phyloP scores from a whole-genome alignment of 2,113 vertebrate species.

The Tamias sibiricus region DNA sequence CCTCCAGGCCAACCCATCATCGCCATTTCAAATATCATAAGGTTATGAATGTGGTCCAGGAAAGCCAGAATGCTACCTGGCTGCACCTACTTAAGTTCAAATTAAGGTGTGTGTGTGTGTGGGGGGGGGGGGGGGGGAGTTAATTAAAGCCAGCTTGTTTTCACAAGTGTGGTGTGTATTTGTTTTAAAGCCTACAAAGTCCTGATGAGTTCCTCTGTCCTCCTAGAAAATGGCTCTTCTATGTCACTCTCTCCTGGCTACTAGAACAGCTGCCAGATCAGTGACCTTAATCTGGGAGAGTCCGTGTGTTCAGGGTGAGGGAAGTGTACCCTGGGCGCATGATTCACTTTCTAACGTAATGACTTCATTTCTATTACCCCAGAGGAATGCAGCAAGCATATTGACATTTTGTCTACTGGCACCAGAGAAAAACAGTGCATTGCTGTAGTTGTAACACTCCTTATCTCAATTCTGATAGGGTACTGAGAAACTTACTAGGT shows the following conservation, averaged over 20 bases:
- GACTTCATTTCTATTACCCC: constrained; percentile 67
- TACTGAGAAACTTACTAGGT: not conserved
- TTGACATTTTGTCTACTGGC: constrained; percentile 52
- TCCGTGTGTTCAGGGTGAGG: constrained; percentile 57
- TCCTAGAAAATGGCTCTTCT: not conserved
- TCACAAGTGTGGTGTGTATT: not conserved
- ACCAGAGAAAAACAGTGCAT: constrained; percentile 19
- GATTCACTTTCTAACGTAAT: constrained; percentile 63
- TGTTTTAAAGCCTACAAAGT: not conserved
- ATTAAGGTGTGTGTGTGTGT: not conserved
- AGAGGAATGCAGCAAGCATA: constrained; percentile 46
- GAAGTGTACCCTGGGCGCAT: not conserved
- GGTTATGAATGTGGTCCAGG: constrained; percentile 18
- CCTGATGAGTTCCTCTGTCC: not conserved
- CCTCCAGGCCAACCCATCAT: not conserved
- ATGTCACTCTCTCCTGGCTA: not conserved
- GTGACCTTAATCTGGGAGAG: not conserved
- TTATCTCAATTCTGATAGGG: not conserved
- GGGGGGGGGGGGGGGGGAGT: not conserved
- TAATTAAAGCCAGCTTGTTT: constrained; percentile 38
- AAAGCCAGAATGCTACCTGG: not conserved
- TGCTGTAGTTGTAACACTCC: not conserved
- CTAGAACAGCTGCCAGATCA: not conserved
- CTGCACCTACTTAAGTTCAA: constrained; percentile 5
- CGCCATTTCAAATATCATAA: not conserved